Percentiles rank a stretch among this genome's conserved stretches.
phyloP scores from a whole-genome alignment of 2,888 invertebrate genomes.

The Meiosimyza decipiens region DNA sequence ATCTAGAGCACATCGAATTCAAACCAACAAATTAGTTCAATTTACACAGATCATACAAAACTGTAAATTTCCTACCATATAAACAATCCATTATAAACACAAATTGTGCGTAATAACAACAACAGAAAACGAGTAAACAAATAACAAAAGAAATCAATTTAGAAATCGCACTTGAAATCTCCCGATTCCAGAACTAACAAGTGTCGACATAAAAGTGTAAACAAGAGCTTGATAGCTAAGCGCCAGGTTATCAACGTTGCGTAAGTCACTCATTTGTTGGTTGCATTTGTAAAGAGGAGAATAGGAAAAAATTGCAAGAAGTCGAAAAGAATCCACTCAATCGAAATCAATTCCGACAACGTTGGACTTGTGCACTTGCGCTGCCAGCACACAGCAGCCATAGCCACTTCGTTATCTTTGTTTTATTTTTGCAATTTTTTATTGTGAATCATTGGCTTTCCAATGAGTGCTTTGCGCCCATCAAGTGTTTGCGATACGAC shows the following conservation, averaged over 20 bases:
- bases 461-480: slow-evolving; percentile 55
- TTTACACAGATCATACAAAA: not conserved
- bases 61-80: not conserved
- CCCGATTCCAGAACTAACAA: not conserved
- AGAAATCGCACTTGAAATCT: slow-evolving; percentile 11
- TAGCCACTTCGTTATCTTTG: not conserved
- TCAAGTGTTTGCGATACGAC: slow-evolving; percentile 59
- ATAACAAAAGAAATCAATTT: not conserved
- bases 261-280: too few species aligned
- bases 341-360: not conserved
- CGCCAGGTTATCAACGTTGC: slow-evolving; percentile 23
- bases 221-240: slow-evolving; percentile 24
- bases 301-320: too few species aligned
- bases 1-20: not conserved
- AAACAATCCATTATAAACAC: not conserved
- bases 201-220: not conserved
- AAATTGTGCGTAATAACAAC: not conserved
- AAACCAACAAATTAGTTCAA: not conserved
- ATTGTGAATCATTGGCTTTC: not conserved
- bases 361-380: not conserved
- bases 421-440: not conserved
- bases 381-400: not conserved
- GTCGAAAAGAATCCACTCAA: not conserved
- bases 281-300: too few species aligned
- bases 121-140: not conserved